These are phyloP conservation scores for Neodiprion pinetum DNA, from an alignment of 1,140 invertebrate genomes.

Conservation along the genomic window DNA sequence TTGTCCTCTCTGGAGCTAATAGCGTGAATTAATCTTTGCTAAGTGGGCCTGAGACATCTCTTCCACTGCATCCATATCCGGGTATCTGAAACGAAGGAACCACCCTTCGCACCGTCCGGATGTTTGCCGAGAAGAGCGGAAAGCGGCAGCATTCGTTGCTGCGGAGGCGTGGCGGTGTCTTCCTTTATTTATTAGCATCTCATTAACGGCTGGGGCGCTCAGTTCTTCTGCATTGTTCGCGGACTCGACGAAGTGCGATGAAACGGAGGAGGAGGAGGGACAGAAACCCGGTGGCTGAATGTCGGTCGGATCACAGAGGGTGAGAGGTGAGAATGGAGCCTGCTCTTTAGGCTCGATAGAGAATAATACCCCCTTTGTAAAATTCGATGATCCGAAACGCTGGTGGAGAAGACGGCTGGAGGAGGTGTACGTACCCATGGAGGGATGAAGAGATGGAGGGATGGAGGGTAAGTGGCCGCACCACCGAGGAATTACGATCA, in stretches of 20 bases:
- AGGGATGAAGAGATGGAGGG: too few species aligned
- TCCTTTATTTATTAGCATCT: slow-evolving; percentile 41
- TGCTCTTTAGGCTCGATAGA: slow-evolving; percentile 17
- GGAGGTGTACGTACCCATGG: too few species aligned
- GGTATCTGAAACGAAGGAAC: background rate
- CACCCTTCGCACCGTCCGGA: background rate
- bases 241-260: background rate
- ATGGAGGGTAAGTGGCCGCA: too few species aligned
- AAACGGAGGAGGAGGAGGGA: slow-evolving; percentile 15
- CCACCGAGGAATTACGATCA: slow-evolving; percentile 27
- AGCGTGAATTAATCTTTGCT: slow-evolving; percentile 54
- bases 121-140: background rate
- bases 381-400: background rate
- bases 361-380: slow-evolving; percentile 28
- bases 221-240: slow-evolving; percentile 43
- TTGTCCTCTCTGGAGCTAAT: slow-evolving; percentile 47
- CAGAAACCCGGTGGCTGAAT: slow-evolving; percentile 35
- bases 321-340: slow-evolving; percentile 17
- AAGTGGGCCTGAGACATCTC: slow-evolving; percentile 35
- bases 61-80: slow-evolving; percentile 55
- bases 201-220: slow-evolving; percentile 38
- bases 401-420: background rate
- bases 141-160: background rate
- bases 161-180: slow-evolving; percentile 26
- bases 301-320: slow-evolving; percentile 31